These are phyloP conservation scores for Corydoras sp. DNA, from an alignment of 2,113 vertebrate genomes.

Conservation along the genomic window DNA sequence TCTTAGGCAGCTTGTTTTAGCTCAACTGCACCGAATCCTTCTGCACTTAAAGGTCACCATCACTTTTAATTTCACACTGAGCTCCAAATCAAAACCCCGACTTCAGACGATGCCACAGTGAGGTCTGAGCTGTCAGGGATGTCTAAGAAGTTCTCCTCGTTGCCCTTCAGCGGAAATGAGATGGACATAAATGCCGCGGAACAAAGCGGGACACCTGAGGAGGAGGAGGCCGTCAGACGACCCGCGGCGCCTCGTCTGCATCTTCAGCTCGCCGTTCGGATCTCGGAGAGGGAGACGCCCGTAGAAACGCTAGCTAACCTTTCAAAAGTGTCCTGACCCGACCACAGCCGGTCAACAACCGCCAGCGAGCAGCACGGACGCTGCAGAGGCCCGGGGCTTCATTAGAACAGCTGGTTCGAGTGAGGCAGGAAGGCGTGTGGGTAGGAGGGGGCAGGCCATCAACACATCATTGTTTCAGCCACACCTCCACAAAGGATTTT, in stretches of 20 bases:
- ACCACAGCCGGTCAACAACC: slow-evolving; percentile 32
- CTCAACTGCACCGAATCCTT: background rate
- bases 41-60: slow-evolving; percentile 16
- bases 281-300: slow-evolving; percentile 49
- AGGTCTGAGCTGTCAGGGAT: slow-evolving; percentile 6
- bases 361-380: background rate
- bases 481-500: background rate
- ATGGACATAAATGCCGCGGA: slow-evolving; percentile 22
- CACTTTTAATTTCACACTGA: background rate
- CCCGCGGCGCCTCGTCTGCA: slow-evolving; percentile 49
- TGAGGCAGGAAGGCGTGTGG: background rate
- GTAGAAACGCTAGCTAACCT: slow-evolving; percentile 58
- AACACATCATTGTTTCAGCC: background rate
- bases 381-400: background rate
- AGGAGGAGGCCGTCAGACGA: slow-evolving; percentile 40
- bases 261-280: slow-evolving; percentile 33
- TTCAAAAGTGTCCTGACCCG: slow-evolving; percentile 39
- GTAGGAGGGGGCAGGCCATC: slow-evolving; percentile 1
- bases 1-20: background rate
- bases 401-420: background rate
- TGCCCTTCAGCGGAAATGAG: slow-evolving; percentile 26
- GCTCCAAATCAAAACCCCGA: slow-evolving; percentile 16
- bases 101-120: background rate
- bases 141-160: slow-evolving; percentile 15
- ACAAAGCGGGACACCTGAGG: slow-evolving; percentile 45